Evolutionary conservation across 1,140 invertebrate species (phyloP).

Genomic region (Ephestia elutella): DNA sequence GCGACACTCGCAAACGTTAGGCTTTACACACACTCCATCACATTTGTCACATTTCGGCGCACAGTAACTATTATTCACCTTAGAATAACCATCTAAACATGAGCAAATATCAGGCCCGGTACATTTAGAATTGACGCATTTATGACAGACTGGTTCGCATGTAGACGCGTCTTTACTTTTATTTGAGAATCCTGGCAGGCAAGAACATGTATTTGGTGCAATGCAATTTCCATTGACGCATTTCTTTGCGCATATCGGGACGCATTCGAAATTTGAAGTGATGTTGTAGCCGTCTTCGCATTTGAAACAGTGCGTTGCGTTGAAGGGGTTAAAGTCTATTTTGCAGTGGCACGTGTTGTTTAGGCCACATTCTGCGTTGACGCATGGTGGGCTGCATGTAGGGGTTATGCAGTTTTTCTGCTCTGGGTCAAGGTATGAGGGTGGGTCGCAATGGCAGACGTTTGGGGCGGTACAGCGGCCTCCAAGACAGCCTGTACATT

Average conservation of each 20-base stretch:
- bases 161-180: constrained; percentile 17
- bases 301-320: constrained; percentile 43
- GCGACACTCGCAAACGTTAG: constrained; percentile 73
- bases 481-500: constrained; percentile 74
- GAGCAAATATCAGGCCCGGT: constrained; percentile 55
- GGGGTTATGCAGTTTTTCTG: constrained; percentile 58
- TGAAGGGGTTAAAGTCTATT: constrained; percentile 37
- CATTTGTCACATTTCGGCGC: constrained; percentile 57
- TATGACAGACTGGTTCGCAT: constrained; percentile 66
- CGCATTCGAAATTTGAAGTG: constrained; percentile 41
- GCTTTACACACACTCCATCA: constrained; percentile 76
- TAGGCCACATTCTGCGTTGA: constrained; percentile 67
- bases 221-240: constrained; percentile 62
- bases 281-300: constrained; percentile 32
- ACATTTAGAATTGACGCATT: constrained; percentile 71
- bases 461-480: constrained; percentile 75
- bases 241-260: constrained; percentile 52
- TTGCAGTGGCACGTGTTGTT: constrained; percentile 71
- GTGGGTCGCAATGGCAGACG: constrained; percentile 69
- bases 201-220: constrained; percentile 41
- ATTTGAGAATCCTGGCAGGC: constrained; percentile 39
- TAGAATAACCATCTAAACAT: constrained; percentile 27
- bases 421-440: constrained; percentile 26
- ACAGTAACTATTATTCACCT: constrained; percentile 26
- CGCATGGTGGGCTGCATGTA: constrained; percentile 66